Base-by-base conservation (phyloP, 2,888 invertebrate species). In the Taphrorychus bicolor region DNA sequence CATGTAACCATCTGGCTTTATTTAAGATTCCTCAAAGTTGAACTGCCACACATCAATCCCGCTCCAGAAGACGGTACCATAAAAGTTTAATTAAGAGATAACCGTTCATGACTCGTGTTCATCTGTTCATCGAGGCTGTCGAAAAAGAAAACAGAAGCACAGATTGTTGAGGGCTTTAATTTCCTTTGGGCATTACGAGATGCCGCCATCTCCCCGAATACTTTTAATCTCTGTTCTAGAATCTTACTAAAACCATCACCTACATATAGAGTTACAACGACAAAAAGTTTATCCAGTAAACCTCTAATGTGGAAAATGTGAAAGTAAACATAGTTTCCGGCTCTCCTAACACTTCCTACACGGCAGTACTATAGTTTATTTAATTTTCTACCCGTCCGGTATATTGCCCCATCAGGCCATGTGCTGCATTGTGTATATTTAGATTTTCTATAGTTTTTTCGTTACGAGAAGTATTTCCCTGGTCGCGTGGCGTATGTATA, bases 261-360 rank as follows among this genome's bases (percentile, higher is more conserved):
- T n/a, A n/a, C n/a, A n/a, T n/a, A n/a, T 45, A 18, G 45, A 45
- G 14, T 45, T 18, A 18, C 16, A 45, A 21, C 21, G 22, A 22
- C 52, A 52, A 16, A 52, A 52, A 18, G 45, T 7, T 45, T 1
- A 17, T 45, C 45, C 18, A 21, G 21, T 52, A 22, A 21, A 22
- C 22, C 19, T 66, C 57, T 58, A 54, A 42, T 42, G 64, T 41
- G 64, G 68, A 59, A 63, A 68, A 68, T 54, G 45, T 18, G 56
- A 63, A 68, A 63, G 68, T 68, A 68, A 68, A 68, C 68, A 68
- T 63, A 23, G 51, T 59, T 59, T 68, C 68, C 68, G 68, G 54
- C 59, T 63, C 63, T 7, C 59, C 62, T 59, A 59, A 68, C 68
- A 66, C 66, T 66, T 66, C 66, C 66, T 66, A 66, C 52, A 52